These are phyloP conservation scores for Torymus aiolomorphi DNA, from an alignment of 2,888 invertebrate species.

Conservation along the genomic window DNA sequence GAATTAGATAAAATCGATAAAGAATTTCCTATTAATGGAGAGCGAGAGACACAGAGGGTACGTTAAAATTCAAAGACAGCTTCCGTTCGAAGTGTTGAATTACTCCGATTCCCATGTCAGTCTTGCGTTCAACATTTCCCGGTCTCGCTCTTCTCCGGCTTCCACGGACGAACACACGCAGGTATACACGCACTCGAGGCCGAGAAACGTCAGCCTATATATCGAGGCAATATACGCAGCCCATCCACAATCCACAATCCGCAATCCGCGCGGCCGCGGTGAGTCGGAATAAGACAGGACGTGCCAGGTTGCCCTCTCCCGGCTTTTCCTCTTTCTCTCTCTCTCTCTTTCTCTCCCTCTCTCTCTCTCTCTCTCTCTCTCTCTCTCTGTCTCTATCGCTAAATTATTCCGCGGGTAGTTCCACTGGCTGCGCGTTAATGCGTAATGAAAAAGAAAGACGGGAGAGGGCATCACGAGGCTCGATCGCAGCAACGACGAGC, in stretches of 20 bases:
- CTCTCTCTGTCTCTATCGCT: constrained; percentile 40
- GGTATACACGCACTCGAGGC: neutral
- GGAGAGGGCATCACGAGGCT: neutral
- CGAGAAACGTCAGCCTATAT: constrained; percentile 19
- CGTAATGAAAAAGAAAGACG: constrained; percentile 62
- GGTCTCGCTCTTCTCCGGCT: neutral
- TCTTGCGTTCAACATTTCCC: constrained; percentile 18
- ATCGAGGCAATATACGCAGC: constrained; percentile 9
- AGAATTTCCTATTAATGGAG: constrained; percentile 22
- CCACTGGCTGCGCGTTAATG: constrained; percentile 63
- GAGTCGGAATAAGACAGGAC: constrained; percentile 21
- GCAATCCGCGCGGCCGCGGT: neutral
- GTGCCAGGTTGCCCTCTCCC: constrained; percentile 14
- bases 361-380: constrained; percentile 22
- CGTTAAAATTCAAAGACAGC: constrained; percentile 41
- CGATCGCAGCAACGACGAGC: constrained; percentile 59
- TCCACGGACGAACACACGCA: no score
- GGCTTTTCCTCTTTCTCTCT: constrained; percentile 36
- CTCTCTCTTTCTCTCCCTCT: neutral
- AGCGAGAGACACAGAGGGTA: neutral
- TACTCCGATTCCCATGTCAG: constrained; percentile 53
- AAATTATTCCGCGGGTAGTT: constrained; percentile 64
- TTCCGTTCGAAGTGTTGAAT: constrained; percentile 45
- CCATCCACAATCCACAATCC: constrained; percentile 9
- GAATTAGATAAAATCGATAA: constrained; percentile 47